A percentile compares a stretch with the other conserved stretches of the same genome.
Conservation (phyloP, 2,797 vertebrate species). For the Phrynocephalus guinanensis region DNA sequence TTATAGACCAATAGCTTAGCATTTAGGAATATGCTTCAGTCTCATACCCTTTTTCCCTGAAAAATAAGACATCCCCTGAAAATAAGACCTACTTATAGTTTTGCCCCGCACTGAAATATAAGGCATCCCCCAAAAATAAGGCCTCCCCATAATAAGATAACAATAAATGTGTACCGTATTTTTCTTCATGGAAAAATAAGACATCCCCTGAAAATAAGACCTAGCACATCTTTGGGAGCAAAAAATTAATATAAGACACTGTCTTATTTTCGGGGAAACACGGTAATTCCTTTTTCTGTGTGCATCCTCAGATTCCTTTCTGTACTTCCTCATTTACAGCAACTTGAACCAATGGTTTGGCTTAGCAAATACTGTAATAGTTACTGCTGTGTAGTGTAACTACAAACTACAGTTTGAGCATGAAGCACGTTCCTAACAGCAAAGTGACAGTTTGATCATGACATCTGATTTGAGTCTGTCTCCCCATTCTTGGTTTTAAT, state of each 20-base stretch:
- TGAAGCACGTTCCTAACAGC: background rate
- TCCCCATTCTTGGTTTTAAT: slow-evolving; percentile 42
- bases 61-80: no score
- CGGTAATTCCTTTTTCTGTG: background rate
- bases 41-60: background rate
- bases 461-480: slow-evolving; percentile 15
- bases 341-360: background rate
- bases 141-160: no score
- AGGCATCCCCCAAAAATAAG: no score
- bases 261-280: no score
- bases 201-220: no score
- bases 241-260: no score
- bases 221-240: no score
- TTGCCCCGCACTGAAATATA: no score
- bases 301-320: background rate
- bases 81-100: no score
- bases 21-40: background rate
- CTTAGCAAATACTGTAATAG: background rate
- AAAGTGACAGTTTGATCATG: slow-evolving; percentile 6
- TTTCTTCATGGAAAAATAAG: no score
- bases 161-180: no score
- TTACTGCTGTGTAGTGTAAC: background rate
- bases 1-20: background rate
- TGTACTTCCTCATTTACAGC: background rate
- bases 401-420: background rate